Evolutionary conservation across 1,140 invertebrate species (phyloP), one percentile per base, ranked within the genome.

Genomic region (Megalopta genalis): DNA sequence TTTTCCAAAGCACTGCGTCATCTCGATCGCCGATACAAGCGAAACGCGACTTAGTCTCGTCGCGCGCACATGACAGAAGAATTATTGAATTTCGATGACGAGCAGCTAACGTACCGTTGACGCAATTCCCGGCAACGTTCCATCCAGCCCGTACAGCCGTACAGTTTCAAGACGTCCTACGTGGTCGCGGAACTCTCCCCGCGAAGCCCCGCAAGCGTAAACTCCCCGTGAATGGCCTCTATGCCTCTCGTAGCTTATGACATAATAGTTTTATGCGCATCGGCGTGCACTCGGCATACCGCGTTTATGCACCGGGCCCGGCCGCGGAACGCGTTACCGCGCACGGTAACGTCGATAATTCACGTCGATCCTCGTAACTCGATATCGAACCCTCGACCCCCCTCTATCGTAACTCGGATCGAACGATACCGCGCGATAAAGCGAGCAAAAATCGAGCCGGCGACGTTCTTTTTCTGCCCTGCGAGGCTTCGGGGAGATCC

Each of bases 231-330:
- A 85, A 84, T 80, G 83, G 82, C 83, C 82, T 85, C 82, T 72
- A 52, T 72, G 60, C 82, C 84, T 77, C 72, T 77, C 72, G 81
- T 84, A 70, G 85, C 85, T 87, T 86, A 84, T 90, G 86, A 90
- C 88, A 90, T 89, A 90, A 90, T 87, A 86, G 82, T 82, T 89
- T 88, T 88, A 84, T 70, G 81, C 77, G 80, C 70, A 76, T 63
- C 42, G n/a, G 82, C 63, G 78, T 60, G 71, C 49, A 77, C 9
- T 52, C 16, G 39, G 8, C 49, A 23, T 78, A 78, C 57, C 52
- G 54, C 10, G 27, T 14, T 16, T 32, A 23, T 71, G 37, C 27
- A 25, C 23, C 63, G 8, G 42, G 37, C 18, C 7, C 67, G 32
- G 39, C 37, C 54, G 46, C 52, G 23, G 54, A 68, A 37, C 14